These are phyloP conservation scores for Rousettus madagascariensis DNA, from an alignment of 2,797 vertebrate genomes.

Conservation along the genomic window DNA sequence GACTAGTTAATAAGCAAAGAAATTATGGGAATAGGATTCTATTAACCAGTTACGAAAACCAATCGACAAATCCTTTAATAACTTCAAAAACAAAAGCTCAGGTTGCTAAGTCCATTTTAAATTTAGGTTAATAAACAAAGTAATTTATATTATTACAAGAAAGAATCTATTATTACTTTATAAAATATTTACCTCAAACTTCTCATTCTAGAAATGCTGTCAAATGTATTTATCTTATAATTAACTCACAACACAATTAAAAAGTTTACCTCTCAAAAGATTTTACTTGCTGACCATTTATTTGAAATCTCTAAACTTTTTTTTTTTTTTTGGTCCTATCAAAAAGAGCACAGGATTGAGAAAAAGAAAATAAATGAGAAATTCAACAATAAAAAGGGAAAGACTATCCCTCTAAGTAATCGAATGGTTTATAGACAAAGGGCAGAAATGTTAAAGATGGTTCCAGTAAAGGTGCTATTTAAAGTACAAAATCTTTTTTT, in stretches of 20 bases:
- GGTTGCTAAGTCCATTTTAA: not conserved
- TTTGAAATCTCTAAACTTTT: not conserved
- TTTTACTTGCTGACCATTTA: not conserved
- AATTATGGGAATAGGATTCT: not conserved
- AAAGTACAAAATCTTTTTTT: not conserved
- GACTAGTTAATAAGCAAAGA: not conserved
- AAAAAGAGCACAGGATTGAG: not conserved
- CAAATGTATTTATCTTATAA: not conserved
- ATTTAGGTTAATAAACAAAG: conserved; percentile 14
- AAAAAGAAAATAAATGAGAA: conserved; percentile 16
- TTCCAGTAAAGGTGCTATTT: not conserved
- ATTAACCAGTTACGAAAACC: not conserved
- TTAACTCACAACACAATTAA: not conserved
- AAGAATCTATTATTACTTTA: not conserved
- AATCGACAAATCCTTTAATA: not conserved
- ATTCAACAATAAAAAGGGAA: not conserved
- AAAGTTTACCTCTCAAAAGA: not conserved
- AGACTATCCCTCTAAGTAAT: not conserved
- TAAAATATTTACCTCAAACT: not conserved
- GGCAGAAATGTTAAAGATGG: not conserved
- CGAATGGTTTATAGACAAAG: not conserved
- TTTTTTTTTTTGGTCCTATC: not conserved
- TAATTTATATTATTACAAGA: not conserved
- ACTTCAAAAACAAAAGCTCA: not conserved
- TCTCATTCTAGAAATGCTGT: not conserved